Evolutionary conservation across 2,113 vertebrate species (phyloP), one percentile per base, ranked within the genome.

Genomic region (Phyllostomus hastatus): DNA sequence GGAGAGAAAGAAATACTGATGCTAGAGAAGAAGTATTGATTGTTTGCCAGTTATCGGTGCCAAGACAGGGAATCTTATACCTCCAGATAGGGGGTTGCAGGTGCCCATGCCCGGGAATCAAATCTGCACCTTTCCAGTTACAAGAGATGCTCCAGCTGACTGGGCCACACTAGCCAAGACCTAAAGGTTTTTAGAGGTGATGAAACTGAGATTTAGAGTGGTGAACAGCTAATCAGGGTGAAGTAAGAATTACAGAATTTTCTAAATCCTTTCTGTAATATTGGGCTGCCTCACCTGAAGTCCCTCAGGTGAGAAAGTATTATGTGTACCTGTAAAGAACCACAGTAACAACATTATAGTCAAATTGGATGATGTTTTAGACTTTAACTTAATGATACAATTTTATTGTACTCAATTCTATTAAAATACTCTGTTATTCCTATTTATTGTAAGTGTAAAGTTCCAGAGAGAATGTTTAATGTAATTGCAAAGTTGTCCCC

Each of bases 241-340:
- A 54, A 46, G 15, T 10, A 33, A 43, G 20, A 28, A 10, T 14
- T 26, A 4, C 16, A 52, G 73, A 19, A 1, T 5, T 38, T 15
- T 61, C 22, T 28, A 8, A 17, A 14, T 22, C 10, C 52, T 48
- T 46, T 46, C 31, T 24, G 67, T 16, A 3, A 5, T 14, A 12
- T 5, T 0, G 4, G 22, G 12, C 33, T 28, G 12, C 46, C 10
- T 57, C 50, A 0, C 0, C 0, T 10, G 26, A 4, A 24, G 16
- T 17, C 15, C 41, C 6, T 12, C 35, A 38, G 15, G 16, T 7
- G n/a, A 73, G 1, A 4, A 20, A 61, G 33, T 17, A 4, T 4
- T 8, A 4, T 1, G 8, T 19, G 3, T 2, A 4, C 3, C 3
- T 54, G 46, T 19, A 38, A 16, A 66, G 38, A 95, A 52, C 12